Base-by-base conservation (phyloP, 2,888 invertebrate genomes). In the Drosophila kuntzei region DNA sequence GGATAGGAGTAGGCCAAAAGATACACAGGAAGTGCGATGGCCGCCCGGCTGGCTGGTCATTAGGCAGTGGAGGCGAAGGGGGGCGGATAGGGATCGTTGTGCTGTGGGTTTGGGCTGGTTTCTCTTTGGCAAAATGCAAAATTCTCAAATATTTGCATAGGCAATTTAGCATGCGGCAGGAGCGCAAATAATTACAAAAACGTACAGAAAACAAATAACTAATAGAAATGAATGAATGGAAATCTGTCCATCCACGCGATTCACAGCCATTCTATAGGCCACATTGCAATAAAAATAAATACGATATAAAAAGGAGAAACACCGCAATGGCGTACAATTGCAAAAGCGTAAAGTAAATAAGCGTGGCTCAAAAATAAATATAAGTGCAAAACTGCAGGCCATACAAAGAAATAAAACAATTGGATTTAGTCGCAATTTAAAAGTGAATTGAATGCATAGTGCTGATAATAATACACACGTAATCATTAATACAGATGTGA, bases 81-180 rank as follows among this genome's bases (percentile, higher is more conserved):
- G 7, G 12, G 12, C 11, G 39, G 22, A 11, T 6, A 4, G 44
- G 36, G 39, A 47, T 37, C 37, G 25, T n/a, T 57, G 34, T 36
- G 36, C 7, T 36, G 57, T 29, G 27, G 12, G 27, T 25, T 27
- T 18, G 27, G 36, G 8, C 27, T 11, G 41, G 12, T 20, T 61
- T 37, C 72, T 60, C 81, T 84, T 80, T 84, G 70, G 70, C 63
- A 68, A 85, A 86, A 79, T 78, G 78, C 71, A 89, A 85, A 87
- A 81, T 80, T 83, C 80, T 82, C 90, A 90, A 90, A 90, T 90
- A 90, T 90, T 90, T 89, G 70, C 89, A 62, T 72, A 87, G 84
- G 89, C 89, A 90, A 90, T 90, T 90, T 87, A 82, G 89, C 89
- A 79, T 86, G 76, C 80, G 83, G 78, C 80, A 71, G 71, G 73